Evolutionary conservation across 2,888 invertebrate genomes (phyloP).

Genomic region (Dryobotodes eremita): DNA sequence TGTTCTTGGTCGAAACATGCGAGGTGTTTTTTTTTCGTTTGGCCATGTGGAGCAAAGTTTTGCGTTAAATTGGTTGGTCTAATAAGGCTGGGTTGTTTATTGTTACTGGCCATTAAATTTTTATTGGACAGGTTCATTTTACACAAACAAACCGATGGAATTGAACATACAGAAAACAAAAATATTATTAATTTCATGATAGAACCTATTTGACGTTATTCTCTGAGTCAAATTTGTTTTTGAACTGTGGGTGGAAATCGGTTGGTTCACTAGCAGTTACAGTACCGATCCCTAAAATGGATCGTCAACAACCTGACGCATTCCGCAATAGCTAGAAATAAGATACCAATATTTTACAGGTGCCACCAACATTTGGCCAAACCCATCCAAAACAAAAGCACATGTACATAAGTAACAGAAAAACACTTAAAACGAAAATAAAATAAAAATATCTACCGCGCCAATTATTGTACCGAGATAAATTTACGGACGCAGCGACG

Average conservation of each 20-base stretch:
- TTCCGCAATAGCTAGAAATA: background rate
- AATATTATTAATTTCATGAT: background rate
- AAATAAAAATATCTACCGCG: slow-evolving; percentile 49
- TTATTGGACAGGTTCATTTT: background rate
- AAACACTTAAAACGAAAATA: slow-evolving; percentile 44
- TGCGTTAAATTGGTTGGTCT: background rate
- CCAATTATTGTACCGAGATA: slow-evolving; percentile 60
- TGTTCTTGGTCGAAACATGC: slow-evolving; percentile 22
- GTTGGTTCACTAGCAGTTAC: background rate
- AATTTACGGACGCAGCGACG: slow-evolving; percentile 61
- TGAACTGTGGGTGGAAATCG: background rate
- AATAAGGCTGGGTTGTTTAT: background rate
- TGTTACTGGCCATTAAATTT: background rate
- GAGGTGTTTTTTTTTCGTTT: background rate
- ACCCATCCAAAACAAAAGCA: slow-evolving; percentile 42
- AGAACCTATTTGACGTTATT: background rate
- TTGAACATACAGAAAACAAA: background rate
- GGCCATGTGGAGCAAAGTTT: background rate
- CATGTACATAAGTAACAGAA: slow-evolving; percentile 36
- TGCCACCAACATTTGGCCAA: slow-evolving; percentile 7
- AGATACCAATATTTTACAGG: slow-evolving; percentile 4
- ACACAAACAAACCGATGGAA: background rate
- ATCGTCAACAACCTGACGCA: background rate
- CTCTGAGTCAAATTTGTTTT: background rate
- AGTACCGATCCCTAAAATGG: background rate